Evolutionary conservation across 2,888 invertebrate genomes (phyloP), one percentile per base, ranked within the genome.

Genomic region (Halocaridina rubra): DNA sequence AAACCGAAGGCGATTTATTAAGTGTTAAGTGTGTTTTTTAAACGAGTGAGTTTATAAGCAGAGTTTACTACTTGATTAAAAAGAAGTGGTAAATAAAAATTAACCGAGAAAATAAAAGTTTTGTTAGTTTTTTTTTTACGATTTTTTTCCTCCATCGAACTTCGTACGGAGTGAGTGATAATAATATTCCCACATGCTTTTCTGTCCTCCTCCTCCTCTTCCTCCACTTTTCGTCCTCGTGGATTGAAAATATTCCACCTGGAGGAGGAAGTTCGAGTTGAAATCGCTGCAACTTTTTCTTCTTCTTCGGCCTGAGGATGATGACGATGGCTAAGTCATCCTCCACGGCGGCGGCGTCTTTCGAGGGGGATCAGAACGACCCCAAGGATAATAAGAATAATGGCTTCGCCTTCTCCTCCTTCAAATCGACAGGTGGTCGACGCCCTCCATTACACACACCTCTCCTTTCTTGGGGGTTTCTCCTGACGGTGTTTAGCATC

Each of bases 201-300:
- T 19, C 19, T 53, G n/a, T 5, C 10, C 53, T 0, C 53, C 53
- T 53, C 53, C 16, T 13, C 10, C 10, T 5, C 10, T 19, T 0
- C 53, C 53, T 53, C 53, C 16, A 4, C 10, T 13, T 19, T 4
- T 30, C 22, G 30, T 61, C 77, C 61, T 77, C 61, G 77, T 77
- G 77, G 77, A 61, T 53, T 77, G 39, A 22, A 77, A 29, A 29
- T 22, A 53, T 77, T 77, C 77, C 77, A 77, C 77, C 33, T 32
- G 77, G 77, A 39, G 76, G 24, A 29, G 27, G 19, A 30, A 53
- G 19, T 53, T 67, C 67, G 78, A 39, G 79, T 79, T 79, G 79
- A 46, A 69, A 46, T 67, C 79, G 46, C 46, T 59, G 39, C 8
- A 39, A 19, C 69, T n/a, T 22, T 69, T 22, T n/a, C 19, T n/a